Evolutionary conservation across 2,113 vertebrate species (phyloP), one percentile per base, ranked within the genome.

Genomic region (Peucedramus taeniatus): DNA sequence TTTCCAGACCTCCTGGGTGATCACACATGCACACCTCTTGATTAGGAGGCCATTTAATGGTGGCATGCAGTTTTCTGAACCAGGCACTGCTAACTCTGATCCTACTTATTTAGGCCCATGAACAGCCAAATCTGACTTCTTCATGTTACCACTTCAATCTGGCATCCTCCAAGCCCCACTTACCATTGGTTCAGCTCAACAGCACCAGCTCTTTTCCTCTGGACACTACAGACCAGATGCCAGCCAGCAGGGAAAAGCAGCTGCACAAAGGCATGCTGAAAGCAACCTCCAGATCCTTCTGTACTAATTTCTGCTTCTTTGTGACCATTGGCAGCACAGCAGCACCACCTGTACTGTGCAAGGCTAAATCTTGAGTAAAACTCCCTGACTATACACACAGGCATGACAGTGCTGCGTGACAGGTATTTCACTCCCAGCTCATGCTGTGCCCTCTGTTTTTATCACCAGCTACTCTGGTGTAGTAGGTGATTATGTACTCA

Each of bases 1-100:
- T 92, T 90, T 89, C 80, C 69, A 89, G 74, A 56, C 45, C 63
- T 85, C 74, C 87, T 80, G 66, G 39, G 42, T 82, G 88, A 91
- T 89, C 53, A 64, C 33, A n/a, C 12, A 30, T 69, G 54, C 61
- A 75, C 22, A 68, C 27, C 56, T 93, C 66, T 61, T 61, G 59
- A 81, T 90, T 74, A 83, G 54, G 33, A 77, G 47, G 19, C 26
- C 0, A 7, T 37, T 18, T 60, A 70, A 90, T 3, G 11, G 42
- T 39, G 57, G 40, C 5, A 19, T 61, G 57, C 30, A 44, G 42
- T 59, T 79, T 88, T 77, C 78, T 66, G 47, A 94, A 54, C 54
- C 71, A 77, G 39, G 30, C 66, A 19, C 54, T 80, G 78, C 59
- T 56, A 91, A 28, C 37, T 75, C 59, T 81, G 19, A 71, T 30